These are phyloP conservation scores for Halocynthia roretzi DNA, from an alignment of 23 tunicate genomes.

Conservation along the genomic window DNA sequence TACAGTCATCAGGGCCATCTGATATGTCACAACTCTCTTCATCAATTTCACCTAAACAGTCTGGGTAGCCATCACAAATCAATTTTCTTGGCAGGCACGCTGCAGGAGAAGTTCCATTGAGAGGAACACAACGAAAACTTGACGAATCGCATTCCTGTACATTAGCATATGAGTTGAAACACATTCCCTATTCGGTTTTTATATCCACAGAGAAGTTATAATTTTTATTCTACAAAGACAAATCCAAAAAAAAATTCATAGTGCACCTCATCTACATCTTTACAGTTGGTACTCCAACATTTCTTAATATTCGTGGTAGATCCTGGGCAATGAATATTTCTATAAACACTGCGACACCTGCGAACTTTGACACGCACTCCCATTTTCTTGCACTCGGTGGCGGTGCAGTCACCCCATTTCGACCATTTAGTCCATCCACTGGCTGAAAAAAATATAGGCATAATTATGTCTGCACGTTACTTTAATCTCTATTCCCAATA, in stretches of 20 bases:
- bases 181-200: too few relatives aligned
- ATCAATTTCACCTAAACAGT: conserved; percentile 63
- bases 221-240: background rate
- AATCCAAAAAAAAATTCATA: background rate
- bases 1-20: conserved; percentile 71
- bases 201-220: too few relatives aligned
- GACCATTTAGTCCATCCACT: conserved; percentile 48
- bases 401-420: conserved; percentile 51
- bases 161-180: too few relatives aligned
- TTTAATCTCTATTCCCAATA: too few relatives aligned
- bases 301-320: conserved; percentile 19
- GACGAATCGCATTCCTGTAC: conserved; percentile 1
- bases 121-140: conserved; percentile 6
- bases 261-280: background rate
- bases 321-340: conserved; percentile 33
- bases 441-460: background rate
- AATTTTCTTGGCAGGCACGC: conserved; percentile 30
- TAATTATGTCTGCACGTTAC: too few relatives aligned
- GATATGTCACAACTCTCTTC: conserved; percentile 40
- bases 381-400: conserved; percentile 15
- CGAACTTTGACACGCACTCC: conserved; percentile 47
- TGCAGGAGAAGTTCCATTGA: background rate
- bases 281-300: conserved; percentile 11
- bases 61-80: conserved; percentile 68
- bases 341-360: conserved; percentile 14